These are phyloP conservation scores for Homarus americanus DNA, from an alignment of 1,140 invertebrate species.

Conservation along the genomic window DNA sequence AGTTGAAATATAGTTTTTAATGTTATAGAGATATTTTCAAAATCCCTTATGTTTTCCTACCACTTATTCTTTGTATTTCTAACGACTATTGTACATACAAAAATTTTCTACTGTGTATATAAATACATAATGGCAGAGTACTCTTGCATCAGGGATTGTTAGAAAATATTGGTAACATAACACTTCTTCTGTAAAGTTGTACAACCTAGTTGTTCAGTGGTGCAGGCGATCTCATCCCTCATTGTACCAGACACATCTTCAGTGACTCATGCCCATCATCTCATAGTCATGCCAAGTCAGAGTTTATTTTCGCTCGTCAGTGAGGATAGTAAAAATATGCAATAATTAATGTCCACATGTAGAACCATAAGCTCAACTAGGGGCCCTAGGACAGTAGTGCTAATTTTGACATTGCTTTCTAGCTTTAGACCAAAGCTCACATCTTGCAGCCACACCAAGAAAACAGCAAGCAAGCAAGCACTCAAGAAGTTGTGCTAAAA, in stretches of 20 bases:
- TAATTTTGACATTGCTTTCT: slow-evolving; percentile 72
- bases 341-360: slow-evolving; percentile 72
- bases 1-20: slow-evolving; percentile 65
- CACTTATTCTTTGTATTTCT: slow-evolving; percentile 66
- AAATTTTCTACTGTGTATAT: slow-evolving; percentile 69
- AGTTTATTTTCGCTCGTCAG: slow-evolving; percentile 72
- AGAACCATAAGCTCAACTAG: slow-evolving; percentile 72
- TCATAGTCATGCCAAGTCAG: slow-evolving; percentile 71
- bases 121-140: slow-evolving; percentile 46
- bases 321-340: slow-evolving; percentile 72
- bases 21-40: slow-evolving; percentile 71
- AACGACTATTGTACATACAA: slow-evolving; percentile 42
- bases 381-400: slow-evolving; percentile 67
- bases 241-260: slow-evolving; percentile 60
- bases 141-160: slow-evolving; percentile 65
- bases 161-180: slow-evolving; percentile 64
- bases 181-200: slow-evolving; percentile 65
- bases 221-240: slow-evolving; percentile 59
- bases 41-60: slow-evolving; percentile 66
- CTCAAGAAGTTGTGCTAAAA: slow-evolving; percentile 38
- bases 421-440: slow-evolving; percentile 67
- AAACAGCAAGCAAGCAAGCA: slow-evolving; percentile 50
- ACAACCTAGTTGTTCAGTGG: slow-evolving; percentile 59
- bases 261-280: slow-evolving; percentile 56
- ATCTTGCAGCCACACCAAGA: slow-evolving; percentile 60